Base-by-base conservation (phyloP, 2,113 vertebrate species). In the Paralichthys olivaceus region DNA sequence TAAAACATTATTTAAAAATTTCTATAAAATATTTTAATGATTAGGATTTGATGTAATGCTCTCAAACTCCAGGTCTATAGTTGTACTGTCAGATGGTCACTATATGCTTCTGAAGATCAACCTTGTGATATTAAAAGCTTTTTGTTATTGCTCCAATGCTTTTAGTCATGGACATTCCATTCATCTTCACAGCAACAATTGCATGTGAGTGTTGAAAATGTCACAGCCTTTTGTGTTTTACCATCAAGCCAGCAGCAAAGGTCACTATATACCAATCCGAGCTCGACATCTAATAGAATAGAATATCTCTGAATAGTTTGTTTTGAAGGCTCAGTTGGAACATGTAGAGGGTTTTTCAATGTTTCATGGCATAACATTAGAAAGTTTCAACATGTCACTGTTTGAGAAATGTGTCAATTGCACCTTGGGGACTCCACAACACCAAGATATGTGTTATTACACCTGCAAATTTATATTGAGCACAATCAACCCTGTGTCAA, bases 371-470 rank as follows among this genome's bases (percentile, higher is more conserved):
- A 2, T 29, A 61, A 53, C 68, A 69, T 53, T 7, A 14, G 17
- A 34, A 69, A 45, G 55, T 58, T 75, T 47, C 47, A 64, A 43
- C 40, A 14, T 43, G 40, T 43, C 57, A 54, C 20, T 9, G 54
- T 79, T 75, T 83, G 69, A 80, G 26, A 81, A 83, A 76, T 73
- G 51, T 71, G 8, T 61, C 61, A 2, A 43, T 12, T 13, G 40
- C 40, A 55, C 47, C 23, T 62, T 23, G 6, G 45, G 17, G 68
- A 67, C 65, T 69, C 32, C 0, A 1, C 34, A 40, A 58, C 26
- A 25, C 32, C 13, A 14, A 56, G 20, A 56, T 76, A 45, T 73
- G 70, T 56, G 34, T 40, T 73, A 76, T 45, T 64, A 56, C 7
- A 1, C 23, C 60, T n/a, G 7, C 51, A 75, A 51, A 70, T 76